Percentiles rank a stretch among this genome's conserved stretches.
These are phyloP conservation scores for Ennomos quercinarius DNA, from an alignment of 2,888 invertebrate genomes.

Conservation along the genomic window DNA sequence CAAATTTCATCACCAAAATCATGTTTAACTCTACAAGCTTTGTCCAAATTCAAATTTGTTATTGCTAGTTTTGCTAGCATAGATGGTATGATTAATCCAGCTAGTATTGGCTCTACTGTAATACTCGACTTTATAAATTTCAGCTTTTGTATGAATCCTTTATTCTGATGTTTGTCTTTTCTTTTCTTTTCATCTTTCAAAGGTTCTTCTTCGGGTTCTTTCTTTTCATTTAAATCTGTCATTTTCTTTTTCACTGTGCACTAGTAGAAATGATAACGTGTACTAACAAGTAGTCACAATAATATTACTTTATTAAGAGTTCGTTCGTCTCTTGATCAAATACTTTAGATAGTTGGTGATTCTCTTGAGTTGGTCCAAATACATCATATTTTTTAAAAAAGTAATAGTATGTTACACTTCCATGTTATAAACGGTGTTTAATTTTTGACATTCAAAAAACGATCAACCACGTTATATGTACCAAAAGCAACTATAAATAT, in stretches of 20 bases:
- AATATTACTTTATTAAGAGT: slow-evolving; percentile 42
- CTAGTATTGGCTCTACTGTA: slow-evolving; percentile 90
- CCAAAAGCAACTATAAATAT: too few species aligned
- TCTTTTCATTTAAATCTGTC: slow-evolving; percentile 47
- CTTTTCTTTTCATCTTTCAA: slow-evolving; percentile 51
- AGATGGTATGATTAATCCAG: slow-evolving; percentile 88
- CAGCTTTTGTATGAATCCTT: slow-evolving; percentile 82
- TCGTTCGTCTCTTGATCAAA: slow-evolving; percentile 49
- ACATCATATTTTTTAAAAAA: slow-evolving; percentile 29
- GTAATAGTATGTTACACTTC: background rate
- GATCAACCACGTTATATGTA: too few species aligned
- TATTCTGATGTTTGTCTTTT: slow-evolving; percentile 55
- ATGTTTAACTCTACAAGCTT: slow-evolving; percentile 71
- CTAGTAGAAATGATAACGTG: slow-evolving; percentile 39
- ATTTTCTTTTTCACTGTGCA: slow-evolving; percentile 46
- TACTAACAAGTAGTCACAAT: slow-evolving; percentile 43
- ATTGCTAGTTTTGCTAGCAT: slow-evolving; percentile 88
- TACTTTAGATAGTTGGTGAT: slow-evolving; percentile 39
- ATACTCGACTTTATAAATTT: slow-evolving; percentile 84
- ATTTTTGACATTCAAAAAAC: background rate
- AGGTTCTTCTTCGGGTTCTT: slow-evolving; percentile 60
- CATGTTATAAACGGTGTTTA: slow-evolving; percentile 25
- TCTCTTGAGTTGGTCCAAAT: slow-evolving; percentile 45
- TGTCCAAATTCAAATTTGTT: slow-evolving; percentile 76
- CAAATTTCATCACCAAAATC: slow-evolving; percentile 67